Percentiles rank a stretch among this genome's conserved stretches.
Evolutionary conservation across 2,113 vertebrate genomes (phyloP).

Genomic region (Sebastes schlegelii): DNA sequence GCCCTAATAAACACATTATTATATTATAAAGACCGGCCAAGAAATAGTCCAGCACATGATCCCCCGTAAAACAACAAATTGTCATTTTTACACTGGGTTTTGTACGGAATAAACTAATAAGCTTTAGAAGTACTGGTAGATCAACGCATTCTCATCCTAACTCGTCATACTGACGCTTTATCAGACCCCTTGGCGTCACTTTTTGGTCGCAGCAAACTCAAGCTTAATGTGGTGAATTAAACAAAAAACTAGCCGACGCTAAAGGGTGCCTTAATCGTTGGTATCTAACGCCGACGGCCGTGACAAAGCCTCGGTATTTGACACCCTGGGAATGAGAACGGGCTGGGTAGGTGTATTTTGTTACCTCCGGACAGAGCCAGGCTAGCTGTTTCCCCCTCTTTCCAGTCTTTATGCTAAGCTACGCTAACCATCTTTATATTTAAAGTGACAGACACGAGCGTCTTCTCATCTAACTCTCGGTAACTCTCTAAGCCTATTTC

Average conservation of each 20-base stretch:
- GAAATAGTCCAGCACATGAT: not conserved
- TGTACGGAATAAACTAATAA: not conserved
- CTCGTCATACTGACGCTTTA: too few relatives aligned
- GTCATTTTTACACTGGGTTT: not conserved
- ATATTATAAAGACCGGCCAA: not conserved
- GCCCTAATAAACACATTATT: not conserved
- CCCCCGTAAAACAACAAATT: not conserved
- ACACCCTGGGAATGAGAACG: too few relatives aligned
- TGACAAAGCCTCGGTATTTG: too few relatives aligned
- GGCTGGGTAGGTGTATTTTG: not conserved
- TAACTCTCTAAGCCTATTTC: not conserved
- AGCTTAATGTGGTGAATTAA: too few relatives aligned
- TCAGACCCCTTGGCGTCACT: too few relatives aligned
- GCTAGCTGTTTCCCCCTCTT: not conserved
- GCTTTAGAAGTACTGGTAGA: not conserved
- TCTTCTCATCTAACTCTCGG: not conserved
- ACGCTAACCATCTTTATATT: not conserved
- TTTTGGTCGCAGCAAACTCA: too few relatives aligned
- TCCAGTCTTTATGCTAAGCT: not conserved
- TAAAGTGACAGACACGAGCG: not conserved
- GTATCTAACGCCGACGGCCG: too few relatives aligned
- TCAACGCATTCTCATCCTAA: too few relatives aligned
- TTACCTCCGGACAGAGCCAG: not conserved
- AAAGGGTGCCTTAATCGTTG: too few relatives aligned
- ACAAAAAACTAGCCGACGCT: too few relatives aligned